Percentiles rank a stretch among this genome's conserved stretches.
Conservation (phyloP, 2,113 vertebrate species). For the Ptilorrhoa leucosticta region DNA sequence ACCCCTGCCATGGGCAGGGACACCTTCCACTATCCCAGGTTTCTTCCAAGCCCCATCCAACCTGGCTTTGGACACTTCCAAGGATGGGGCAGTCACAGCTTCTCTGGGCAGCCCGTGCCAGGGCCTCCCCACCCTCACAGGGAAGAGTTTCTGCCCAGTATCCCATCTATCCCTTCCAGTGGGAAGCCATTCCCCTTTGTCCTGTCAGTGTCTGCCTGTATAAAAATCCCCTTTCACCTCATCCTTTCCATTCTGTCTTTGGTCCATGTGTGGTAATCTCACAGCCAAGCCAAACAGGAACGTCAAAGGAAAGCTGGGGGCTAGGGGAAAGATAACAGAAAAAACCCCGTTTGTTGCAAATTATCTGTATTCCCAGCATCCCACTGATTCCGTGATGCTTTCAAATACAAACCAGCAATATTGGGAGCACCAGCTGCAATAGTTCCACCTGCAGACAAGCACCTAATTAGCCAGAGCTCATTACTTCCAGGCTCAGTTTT, state of each 20-base stretch:
- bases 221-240: not conserved
- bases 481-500: constrained; percentile 24
- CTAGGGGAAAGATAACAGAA: not conserved
- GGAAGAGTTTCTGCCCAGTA: not conserved
- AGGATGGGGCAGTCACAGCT: not conserved
- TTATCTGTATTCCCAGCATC: not conserved
- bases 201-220: not conserved
- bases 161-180: not conserved
- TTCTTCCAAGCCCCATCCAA: accelerated
- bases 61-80: not conserved
- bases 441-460: constrained; percentile 43
- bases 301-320: not conserved
- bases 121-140: not conserved
- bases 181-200: not conserved
- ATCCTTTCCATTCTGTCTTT: not conserved
- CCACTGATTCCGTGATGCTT: not conserved
- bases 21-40: not conserved
- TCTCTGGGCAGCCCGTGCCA: not conserved
- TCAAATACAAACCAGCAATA: not conserved
- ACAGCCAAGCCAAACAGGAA: accelerated
- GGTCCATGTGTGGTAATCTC: accelerated
- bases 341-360: not conserved
- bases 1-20: not conserved
- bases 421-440: not conserved
- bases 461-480: constrained; percentile 35